A percentile compares a stretch with the other conserved stretches of the same genome.
Conservation (phyloP, 2,113 vertebrate species). For the Eolophus roseicapilla region DNA sequence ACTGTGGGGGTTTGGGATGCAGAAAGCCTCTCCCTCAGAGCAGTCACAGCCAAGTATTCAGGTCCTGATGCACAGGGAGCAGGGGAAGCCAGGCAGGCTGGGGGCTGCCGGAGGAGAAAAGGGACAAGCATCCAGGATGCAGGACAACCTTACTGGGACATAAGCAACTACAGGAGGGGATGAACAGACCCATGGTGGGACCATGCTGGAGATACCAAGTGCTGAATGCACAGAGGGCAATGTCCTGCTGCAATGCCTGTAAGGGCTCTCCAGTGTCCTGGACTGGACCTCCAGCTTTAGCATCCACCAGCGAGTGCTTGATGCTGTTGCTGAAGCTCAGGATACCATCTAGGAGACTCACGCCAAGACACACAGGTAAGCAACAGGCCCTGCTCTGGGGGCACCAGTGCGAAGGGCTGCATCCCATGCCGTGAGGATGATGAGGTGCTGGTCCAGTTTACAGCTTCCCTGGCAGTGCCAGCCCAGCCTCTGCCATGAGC, state of each 20-base stretch:
- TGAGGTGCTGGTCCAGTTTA: neutral
- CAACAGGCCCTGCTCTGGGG: neutral
- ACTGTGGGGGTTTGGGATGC: accelerated
- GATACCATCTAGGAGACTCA: neutral
- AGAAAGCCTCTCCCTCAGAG: neutral
- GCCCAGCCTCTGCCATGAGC: neutral
- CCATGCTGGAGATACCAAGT: accelerated
- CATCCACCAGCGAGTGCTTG: neutral
- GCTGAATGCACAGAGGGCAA: neutral
- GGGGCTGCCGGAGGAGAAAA: neutral
- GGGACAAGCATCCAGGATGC: accelerated
- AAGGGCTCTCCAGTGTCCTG: neutral
- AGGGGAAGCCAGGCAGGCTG: neutral
- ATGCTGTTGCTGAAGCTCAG: neutral
- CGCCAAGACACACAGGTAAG: neutral
- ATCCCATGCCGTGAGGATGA: neutral
- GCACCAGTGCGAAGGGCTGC: neutral
- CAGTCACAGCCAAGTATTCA: neutral
- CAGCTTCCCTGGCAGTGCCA: neutral
- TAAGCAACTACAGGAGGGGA: neutral
- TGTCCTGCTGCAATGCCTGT: neutral
- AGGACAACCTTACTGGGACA: neutral
- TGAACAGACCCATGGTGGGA: neutral
- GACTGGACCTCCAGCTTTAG: neutral
- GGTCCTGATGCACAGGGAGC: accelerated